Evolutionary conservation across 2,113 vertebrate species (phyloP).

Genomic region (Myotis yumanensis): DNA sequence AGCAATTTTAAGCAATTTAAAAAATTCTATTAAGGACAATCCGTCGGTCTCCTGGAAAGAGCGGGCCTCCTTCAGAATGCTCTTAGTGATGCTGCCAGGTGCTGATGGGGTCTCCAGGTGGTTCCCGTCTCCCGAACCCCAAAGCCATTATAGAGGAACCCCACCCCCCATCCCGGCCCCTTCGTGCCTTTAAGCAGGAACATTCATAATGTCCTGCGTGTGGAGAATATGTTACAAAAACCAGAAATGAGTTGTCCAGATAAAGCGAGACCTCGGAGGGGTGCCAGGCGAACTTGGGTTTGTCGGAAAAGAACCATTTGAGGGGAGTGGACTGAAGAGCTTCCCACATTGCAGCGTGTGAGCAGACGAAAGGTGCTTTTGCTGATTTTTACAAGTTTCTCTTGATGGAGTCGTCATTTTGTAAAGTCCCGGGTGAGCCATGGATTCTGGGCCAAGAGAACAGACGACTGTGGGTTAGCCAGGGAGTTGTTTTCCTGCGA

Average conservation of each 20-base stretch:
- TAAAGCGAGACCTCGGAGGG: background rate
- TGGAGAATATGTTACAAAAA: background rate
- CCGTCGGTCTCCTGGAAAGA: constrained; percentile 6
- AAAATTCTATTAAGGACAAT: constrained; percentile 57
- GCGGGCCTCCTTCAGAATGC: background rate
- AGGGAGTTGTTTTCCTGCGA: background rate
- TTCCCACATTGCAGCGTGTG: background rate
- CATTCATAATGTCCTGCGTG: background rate
- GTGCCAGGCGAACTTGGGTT: background rate
- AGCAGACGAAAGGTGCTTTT: background rate
- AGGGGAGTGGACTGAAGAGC: background rate
- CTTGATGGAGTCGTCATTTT: background rate
- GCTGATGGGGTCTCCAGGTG: background rate
- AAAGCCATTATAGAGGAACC: background rate
- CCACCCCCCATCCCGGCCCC: background rate
- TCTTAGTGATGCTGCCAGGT: background rate
- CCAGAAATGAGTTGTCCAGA: constrained; percentile 27
- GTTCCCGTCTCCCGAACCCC: background rate
- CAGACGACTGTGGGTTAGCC: background rate
- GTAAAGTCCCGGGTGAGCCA: background rate
- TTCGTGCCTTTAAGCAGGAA: background rate
- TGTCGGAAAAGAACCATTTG: background rate
- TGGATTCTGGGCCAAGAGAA: background rate
- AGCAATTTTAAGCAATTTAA: constrained; percentile 75
- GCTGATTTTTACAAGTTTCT: background rate